Conservation (phyloP, 2,888 invertebrate genomes). For the Vanessa cardui region DNA sequence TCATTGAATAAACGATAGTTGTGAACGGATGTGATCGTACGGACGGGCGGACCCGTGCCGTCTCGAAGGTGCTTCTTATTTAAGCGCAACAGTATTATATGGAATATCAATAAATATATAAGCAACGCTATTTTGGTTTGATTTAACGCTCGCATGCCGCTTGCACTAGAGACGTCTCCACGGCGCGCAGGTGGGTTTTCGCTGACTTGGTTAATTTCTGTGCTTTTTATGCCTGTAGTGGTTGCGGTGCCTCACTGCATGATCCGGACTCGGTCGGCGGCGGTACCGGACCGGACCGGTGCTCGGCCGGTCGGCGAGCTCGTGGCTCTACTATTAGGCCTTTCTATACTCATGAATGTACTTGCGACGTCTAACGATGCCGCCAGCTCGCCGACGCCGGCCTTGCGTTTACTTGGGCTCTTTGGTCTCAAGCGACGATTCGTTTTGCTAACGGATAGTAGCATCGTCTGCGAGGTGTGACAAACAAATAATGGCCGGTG, state of each 20-base stretch:
- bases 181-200: background rate
- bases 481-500: too few species aligned
- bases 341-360: too few species aligned
- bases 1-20: conserved; percentile 13
- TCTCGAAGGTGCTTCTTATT: conserved; percentile 24
- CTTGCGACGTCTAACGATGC: too few species aligned
- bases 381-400: too few species aligned
- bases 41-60: background rate
- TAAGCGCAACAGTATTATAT: conserved; percentile 28
- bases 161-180: background rate
- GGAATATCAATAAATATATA: conserved; percentile 22
- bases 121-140: conserved; percentile 31
- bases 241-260: background rate
- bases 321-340: background rate
- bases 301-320: background rate
- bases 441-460: too few species aligned
- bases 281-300: too few species aligned
- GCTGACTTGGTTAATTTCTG: background rate
- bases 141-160: conserved; percentile 31
- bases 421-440: too few species aligned
- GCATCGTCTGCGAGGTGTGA: too few species aligned
- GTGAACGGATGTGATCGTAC: conserved; percentile 11
- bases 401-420: too few species aligned
- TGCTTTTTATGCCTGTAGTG: conserved; percentile 5
- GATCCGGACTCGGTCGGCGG: background rate